Percentiles rank a stretch among this genome's conserved stretches.
Conservation (phyloP, 1,140 invertebrate species). For the Onthophagus taurus region DNA sequence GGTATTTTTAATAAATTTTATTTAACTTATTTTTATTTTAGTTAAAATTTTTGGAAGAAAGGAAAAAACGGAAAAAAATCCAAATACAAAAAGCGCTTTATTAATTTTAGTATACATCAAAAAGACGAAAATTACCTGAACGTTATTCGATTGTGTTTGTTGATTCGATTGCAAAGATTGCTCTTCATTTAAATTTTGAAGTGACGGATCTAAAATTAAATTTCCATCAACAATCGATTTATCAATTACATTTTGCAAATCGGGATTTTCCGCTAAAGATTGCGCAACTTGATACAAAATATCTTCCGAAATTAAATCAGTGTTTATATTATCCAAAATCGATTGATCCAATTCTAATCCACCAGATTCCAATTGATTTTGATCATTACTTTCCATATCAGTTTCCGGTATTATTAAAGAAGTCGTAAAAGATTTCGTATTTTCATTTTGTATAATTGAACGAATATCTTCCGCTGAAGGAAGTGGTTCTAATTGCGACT, state of each 20-base stretch:
- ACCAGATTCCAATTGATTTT: slow-evolving; percentile 21
- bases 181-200: slow-evolving; percentile 13
- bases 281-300: slow-evolving; percentile 57
- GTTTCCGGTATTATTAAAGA: slow-evolving; percentile 33
- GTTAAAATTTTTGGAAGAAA: too few relatives aligned
- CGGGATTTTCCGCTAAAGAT: slow-evolving; percentile 50
- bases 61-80: too few relatives aligned
- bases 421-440: slow-evolving; percentile 30
- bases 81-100: too few relatives aligned
- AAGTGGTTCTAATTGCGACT: slow-evolving; percentile 18
- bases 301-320: slow-evolving; percentile 54
- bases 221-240: slow-evolving; percentile 46
- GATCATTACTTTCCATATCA: slow-evolving; percentile 24
- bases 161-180: slow-evolving; percentile 5
- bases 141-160: slow-evolving; percentile 7
- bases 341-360: slow-evolving; percentile 38
- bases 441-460: slow-evolving; percentile 31
- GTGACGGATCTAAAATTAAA: slow-evolving; percentile 28
- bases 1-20: too few relatives aligned
- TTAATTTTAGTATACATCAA: slow-evolving; percentile 9
- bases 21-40: too few relatives aligned
- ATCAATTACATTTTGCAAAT: slow-evolving; percentile 57
- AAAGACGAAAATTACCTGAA: slow-evolving; percentile 11
- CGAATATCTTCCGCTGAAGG: slow-evolving; percentile 26
- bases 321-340: slow-evolving; percentile 40